phyloP scores from a whole-genome alignment of 2,113 vertebrate species.

The Gallinago media region DNA sequence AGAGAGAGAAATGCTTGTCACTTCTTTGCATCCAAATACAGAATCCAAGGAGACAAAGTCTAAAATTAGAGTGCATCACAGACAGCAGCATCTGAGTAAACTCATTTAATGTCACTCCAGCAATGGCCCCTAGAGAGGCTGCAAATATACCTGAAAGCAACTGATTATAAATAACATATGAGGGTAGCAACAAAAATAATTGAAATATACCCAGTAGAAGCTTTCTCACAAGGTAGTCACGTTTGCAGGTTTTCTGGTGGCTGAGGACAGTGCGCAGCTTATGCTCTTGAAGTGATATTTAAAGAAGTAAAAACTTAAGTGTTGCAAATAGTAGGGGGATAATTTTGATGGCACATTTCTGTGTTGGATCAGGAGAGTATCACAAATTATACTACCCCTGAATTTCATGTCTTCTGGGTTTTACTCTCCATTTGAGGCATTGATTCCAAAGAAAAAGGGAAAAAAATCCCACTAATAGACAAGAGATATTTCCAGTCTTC shows the following conservation, averaged over 20 bases:
- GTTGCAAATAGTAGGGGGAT: not conserved
- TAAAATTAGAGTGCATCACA: slow-evolving; percentile 71
- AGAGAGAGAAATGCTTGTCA: not conserved
- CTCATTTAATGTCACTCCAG: slow-evolving; percentile 50
- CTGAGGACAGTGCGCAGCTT: not conserved
- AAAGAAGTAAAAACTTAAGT: not conserved
- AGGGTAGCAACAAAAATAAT: slow-evolving; percentile 59
- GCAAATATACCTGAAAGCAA: slow-evolving; percentile 53
- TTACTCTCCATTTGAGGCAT: not conserved
- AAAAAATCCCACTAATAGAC: too few relatives aligned
- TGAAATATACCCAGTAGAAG: not conserved
- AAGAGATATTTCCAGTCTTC: not conserved
- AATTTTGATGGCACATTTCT: not conserved
- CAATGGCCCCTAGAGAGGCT: slow-evolving; percentile 56
- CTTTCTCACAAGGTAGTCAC: not conserved
- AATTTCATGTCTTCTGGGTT: not conserved
- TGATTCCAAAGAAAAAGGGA: not conserved
- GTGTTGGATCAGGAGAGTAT: not conserved
- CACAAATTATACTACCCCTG: not conserved
- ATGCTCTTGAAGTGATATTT: not conserved
- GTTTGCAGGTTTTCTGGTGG: not conserved
- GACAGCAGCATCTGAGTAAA: slow-evolving; percentile 53
- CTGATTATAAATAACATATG: slow-evolving; percentile 56
- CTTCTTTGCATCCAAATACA: slow-evolving; percentile 42
- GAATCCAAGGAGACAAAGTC: slow-evolving; percentile 50